phyloP scores from a whole-genome alignment of 2,888 invertebrate genomes.

The Criorhina ranunculi region DNA sequence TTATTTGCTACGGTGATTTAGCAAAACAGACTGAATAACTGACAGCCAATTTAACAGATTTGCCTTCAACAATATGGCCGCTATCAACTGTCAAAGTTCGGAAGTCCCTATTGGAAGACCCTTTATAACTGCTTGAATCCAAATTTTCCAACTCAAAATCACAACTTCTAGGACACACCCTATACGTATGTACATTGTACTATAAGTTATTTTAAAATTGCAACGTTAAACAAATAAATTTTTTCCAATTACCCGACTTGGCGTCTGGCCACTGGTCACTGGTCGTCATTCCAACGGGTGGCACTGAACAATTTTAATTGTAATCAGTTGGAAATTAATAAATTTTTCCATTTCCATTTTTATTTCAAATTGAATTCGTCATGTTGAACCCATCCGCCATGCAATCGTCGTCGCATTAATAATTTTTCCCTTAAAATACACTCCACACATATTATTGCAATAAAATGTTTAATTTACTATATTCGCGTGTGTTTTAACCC shows the following conservation, averaged over 20 bases:
- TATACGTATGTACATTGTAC: too few species aligned
- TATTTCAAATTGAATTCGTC: slow-evolving; percentile 16
- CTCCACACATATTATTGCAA: too few species aligned
- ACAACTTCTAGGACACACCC: neutral
- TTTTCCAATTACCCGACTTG: neutral
- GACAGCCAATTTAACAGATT: too few species aligned
- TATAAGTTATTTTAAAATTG: neutral
- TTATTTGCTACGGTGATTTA: too few species aligned
- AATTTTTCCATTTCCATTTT: slow-evolving; percentile 31
- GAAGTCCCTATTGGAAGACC: too few species aligned
- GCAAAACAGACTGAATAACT: too few species aligned
- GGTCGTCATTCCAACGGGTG: neutral
- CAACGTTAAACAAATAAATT: neutral
- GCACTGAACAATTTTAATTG: slow-evolving; percentile 38
- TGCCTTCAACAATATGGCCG: too few species aligned
- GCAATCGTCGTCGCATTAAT: slow-evolving; percentile 38
- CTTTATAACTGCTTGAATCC: neutral
- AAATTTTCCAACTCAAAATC: neutral
- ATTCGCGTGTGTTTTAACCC: slow-evolving; percentile 37
- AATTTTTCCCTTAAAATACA: slow-evolving; percentile 30
- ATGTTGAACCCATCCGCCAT: neutral
- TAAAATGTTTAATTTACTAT: slow-evolving; percentile 65
- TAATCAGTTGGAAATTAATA: slow-evolving; percentile 60
- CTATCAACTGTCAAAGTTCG: too few species aligned
- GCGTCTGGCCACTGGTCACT: neutral